Evolutionary conservation across 2,888 invertebrate species (phyloP).

Genomic region (Miltochrista miniata): DNA sequence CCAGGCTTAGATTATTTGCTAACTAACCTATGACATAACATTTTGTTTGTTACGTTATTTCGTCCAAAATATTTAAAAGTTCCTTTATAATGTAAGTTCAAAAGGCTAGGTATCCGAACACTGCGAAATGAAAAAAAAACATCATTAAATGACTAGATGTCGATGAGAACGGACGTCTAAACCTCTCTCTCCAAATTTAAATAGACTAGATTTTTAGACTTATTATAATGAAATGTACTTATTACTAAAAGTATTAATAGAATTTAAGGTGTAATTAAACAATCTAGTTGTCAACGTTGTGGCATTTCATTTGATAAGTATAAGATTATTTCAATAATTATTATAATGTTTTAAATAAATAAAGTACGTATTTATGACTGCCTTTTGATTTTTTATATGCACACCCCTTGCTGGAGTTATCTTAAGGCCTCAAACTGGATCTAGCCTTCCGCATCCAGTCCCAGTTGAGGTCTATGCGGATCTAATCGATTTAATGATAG

Average conservation of each 20-base stretch:
- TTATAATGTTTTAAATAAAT: slow-evolving; percentile 77
- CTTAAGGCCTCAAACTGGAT: no score
- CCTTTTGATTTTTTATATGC: slow-evolving; percentile 46
- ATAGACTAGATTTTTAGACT: slow-evolving; percentile 49
- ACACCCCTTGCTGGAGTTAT: no score
- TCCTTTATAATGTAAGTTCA: slow-evolving; percentile 45
- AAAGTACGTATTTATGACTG: slow-evolving; percentile 78
- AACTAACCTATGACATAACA: slow-evolving; percentile 27
- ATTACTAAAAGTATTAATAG: slow-evolving; percentile 72
- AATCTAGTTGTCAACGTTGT: slow-evolving; percentile 76
- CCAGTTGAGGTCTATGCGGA: no score
- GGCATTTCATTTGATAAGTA: slow-evolving; percentile 71
- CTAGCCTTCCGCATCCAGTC: no score
- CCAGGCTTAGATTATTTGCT: slow-evolving; percentile 42
- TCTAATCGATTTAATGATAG: no score
- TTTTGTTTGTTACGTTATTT: slow-evolving; percentile 52
- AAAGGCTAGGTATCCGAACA: slow-evolving; percentile 49
- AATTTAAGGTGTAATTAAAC: slow-evolving; percentile 59
- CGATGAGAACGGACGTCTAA: slow-evolving; percentile 42
- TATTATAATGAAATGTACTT: slow-evolving; percentile 60
- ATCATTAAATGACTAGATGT: slow-evolving; percentile 27
- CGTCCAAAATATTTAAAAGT: slow-evolving; percentile 72
- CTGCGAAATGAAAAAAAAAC: slow-evolving; percentile 39
- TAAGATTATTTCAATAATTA: slow-evolving; percentile 66
- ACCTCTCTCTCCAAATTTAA: slow-evolving; percentile 71